These are phyloP conservation scores for Microtus montanus DNA, from an alignment of 2,113 vertebrate species.

Conservation along the genomic window DNA sequence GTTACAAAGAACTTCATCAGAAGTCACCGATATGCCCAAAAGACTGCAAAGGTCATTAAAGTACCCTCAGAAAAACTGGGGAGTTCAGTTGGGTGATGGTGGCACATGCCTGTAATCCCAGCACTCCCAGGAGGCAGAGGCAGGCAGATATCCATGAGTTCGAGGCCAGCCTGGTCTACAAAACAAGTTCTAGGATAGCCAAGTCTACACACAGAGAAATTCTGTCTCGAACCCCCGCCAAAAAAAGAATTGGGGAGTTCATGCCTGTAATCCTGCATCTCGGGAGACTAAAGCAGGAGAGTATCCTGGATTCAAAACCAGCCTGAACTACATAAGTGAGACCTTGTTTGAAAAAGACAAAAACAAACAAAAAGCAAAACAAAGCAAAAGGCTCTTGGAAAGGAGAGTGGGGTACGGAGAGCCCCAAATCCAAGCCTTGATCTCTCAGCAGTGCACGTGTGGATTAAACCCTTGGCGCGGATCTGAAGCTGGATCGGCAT, in stretches of 20 bases:
- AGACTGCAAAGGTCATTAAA: too few relatives aligned
- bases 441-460: background rate
- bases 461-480: conserved; percentile 38
- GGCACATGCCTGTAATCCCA: background rate
- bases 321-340: background rate
- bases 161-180: background rate
- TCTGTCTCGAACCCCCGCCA: background rate
- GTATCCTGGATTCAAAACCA: background rate
- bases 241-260: background rate
- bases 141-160: background rate
- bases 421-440: background rate
- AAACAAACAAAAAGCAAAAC: background rate
- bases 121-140: background rate
- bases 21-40: background rate
- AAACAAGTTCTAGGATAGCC: background rate
- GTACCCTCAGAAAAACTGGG: background rate
- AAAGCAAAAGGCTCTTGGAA: background rate
- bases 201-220: background rate
- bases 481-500: background rate
- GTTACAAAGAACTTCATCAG: background rate
- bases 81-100: background rate
- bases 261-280: background rate
- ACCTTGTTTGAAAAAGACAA: background rate
- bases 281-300: background rate
- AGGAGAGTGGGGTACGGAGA: fast-evolving